Evolutionary conservation across 2,113 vertebrate species (phyloP).

Genomic region (human (Homo sapiens)): GRCh38 chr15:59069501-59070000

Average conservation of each 20-base stretch:
- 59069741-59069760: background rate
- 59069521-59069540: background rate
- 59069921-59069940: background rate
- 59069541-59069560: background rate
- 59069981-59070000: too few relatives aligned
- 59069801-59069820: background rate
- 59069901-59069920: background rate
- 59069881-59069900: background rate
- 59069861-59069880: background rate
- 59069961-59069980: background rate
- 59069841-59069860: background rate
- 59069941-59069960: background rate
- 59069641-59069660: background rate
- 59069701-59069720: background rate
- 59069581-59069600: conserved; percentile 1
- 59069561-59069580: background rate
- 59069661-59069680: background rate
- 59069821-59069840: background rate
- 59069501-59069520: background rate
- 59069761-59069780: background rate
- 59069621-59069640: background rate
- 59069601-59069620: background rate
- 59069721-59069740: background rate
- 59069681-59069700: background rate
- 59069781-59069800: background rate